These are phyloP conservation scores for Vimba vimba DNA, from an alignment of 2,113 vertebrate genomes.

Conservation along the genomic window DNA sequence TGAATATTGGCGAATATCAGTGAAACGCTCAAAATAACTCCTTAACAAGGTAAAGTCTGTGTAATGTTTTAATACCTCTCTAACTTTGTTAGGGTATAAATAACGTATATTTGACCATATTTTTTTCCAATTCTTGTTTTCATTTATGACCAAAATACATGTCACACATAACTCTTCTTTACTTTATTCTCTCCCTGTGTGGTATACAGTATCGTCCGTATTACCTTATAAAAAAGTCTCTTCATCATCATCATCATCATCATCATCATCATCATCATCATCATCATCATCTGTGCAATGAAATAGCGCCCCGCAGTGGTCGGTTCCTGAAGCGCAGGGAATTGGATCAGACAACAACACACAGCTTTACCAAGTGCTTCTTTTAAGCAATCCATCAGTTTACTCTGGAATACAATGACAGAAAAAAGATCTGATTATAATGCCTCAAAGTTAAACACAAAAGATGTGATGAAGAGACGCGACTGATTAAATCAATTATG, in stretches of 20 bases:
- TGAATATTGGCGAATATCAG: too few relatives aligned
- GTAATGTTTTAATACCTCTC: too few relatives aligned
- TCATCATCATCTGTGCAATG: background rate
- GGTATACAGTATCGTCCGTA: background rate
- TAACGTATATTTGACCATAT: too few relatives aligned
- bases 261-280: too few relatives aligned
- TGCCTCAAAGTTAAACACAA: background rate
- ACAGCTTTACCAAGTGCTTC: background rate
- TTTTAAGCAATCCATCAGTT: background rate
- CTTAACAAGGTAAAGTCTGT: too few relatives aligned
- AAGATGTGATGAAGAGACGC: background rate
- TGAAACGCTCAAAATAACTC: too few relatives aligned
- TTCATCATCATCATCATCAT: too few relatives aligned
- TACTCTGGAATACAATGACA: background rate
- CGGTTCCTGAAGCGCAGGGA: background rate
- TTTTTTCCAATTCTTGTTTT: too few relatives aligned
- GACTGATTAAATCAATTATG: conserved; percentile 42
- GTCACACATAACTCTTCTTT: background rate
- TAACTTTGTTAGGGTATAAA: too few relatives aligned
- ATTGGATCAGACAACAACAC: background rate
- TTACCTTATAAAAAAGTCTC: background rate
- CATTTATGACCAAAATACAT: too few relatives aligned
- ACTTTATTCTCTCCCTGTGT: background rate
- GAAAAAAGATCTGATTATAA: background rate
- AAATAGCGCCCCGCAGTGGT: background rate